Base-by-base conservation (phyloP, 2,888 invertebrate species). In the Gastracanthus pulcherrimus region DNA sequence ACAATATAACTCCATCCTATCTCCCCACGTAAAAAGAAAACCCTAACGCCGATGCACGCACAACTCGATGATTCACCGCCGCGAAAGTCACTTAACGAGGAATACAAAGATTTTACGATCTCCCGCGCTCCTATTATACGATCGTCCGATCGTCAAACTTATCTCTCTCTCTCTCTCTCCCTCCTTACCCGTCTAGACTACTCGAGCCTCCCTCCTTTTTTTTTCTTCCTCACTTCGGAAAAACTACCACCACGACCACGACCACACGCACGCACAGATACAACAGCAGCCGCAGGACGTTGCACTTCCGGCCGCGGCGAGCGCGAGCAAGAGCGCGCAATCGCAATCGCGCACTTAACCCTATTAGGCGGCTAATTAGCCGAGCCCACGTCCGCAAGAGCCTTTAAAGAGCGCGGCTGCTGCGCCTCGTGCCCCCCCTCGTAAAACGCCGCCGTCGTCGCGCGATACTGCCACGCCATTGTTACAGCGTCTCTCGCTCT, bases 311-410 rank as follows among this genome's bases (percentile, higher is more conserved):
- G 85, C 81, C 72, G 75, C 31, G n/a, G n/a, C n/a, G n/a, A n/a
- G n/a, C n/a, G n/a, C n/a, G n/a, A n/a, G n/a, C n/a, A n/a, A n/a
- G n/a, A n/a, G n/a, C n/a, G n/a, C n/a, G n/a, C n/a, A n/a, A n/a
- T n/a, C n/a, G n/a, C n/a, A n/a, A n/a, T n/a, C n/a, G 70, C 75
- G 81, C 84, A 86, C 83, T 89, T 88, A 86, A 89, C 87, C 87
- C 84, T 85, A 85, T 87, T 87, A 86, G 83, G 81, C 82, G 81
- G 83, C 84, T 88, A 88, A 89, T 88, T 86, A 89, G 83, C 66
- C 82, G 62, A 72, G 76, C 84, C 83, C 81, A 83, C 85, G 82
- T 80, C 85, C n/a, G n/a, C n/a, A n/a, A n/a, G n/a, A n/a, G n/a
- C n/a, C n/a, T n/a, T n/a, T n/a, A n/a, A n/a, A n/a, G n/a, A n/a